phyloP scores from a whole-genome alignment of 2,888 invertebrate genomes.

The Camptogramma bilineatum region DNA sequence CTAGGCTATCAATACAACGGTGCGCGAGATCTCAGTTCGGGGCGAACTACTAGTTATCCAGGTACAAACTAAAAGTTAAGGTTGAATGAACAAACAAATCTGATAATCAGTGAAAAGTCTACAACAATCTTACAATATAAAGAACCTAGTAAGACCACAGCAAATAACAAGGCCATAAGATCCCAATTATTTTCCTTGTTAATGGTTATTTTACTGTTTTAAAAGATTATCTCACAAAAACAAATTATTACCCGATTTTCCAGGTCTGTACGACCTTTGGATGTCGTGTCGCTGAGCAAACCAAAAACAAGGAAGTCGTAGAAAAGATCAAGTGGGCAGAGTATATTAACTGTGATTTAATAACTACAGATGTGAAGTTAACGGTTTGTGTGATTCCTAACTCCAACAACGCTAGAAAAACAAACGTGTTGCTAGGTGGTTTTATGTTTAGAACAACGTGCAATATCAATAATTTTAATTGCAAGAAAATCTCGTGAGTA shows the following conservation, averaged over 20 bases:
- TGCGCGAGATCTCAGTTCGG: no score
- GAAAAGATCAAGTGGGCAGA: conserved; percentile 19
- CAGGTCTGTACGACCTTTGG: neutral
- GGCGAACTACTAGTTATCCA: no score
- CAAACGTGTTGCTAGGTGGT: conserved; percentile 18
- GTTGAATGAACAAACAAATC: no score
- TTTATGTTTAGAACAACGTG: conserved; percentile 14
- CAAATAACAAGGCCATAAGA: no score
- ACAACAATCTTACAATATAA: no score
- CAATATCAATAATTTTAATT: conserved; percentile 2
- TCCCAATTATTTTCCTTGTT: no score
- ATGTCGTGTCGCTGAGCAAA: neutral
- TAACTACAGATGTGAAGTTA: conserved; percentile 31
- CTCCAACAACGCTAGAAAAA: conserved; percentile 29
- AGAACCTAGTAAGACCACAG: no score
- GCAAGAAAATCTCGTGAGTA: conserved; percentile 7
- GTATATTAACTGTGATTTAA: conserved; percentile 21
- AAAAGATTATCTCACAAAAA: no score
- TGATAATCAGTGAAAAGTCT: no score
- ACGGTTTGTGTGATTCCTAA: conserved; percentile 32
- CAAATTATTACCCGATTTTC: neutral
- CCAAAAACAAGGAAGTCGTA: conserved; percentile 13
- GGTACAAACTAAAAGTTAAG: no score
- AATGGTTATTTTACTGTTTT: no score
- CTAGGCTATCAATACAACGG: no score